Evolutionary conservation across 35 echinoderm and acorn worm genomes (phyloP), one percentile per base, ranked within the genome.

Genomic region (Hemicentrotus pulcherrimus): DNA sequence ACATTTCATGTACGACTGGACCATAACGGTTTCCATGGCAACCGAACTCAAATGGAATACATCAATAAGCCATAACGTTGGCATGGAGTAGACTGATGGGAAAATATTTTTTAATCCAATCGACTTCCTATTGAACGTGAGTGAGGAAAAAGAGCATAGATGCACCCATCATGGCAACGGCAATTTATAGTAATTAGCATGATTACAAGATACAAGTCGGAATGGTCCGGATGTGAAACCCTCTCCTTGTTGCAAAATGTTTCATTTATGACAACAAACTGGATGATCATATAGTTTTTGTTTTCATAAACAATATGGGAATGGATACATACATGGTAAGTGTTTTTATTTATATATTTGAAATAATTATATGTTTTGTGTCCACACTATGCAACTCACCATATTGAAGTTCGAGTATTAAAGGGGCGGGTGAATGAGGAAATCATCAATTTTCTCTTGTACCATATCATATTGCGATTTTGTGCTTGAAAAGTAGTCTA

Each of bases 281-380:
- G 65, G 19, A n/a, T 78, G 65, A 78, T 78, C 1, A 4, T n/a
- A 78, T 28, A 78, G 65, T 78, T n/a, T 28, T 22, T 28, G 65
- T 78, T 28, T 28, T 78, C 2, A 78, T 22, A 24, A 30, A 16
- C 65, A n/a, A 28, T 78, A 45, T 12, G 4, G 14, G 6, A 90
- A 90, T 90, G 88, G 88, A 90, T 32, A 90, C 7, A 90, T 90
- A 90, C 46, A 90, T 32, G 88, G 88, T 90, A 41, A 90, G 88
- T 90, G 0, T 41, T 90, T 5, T 5, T 35, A 35, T 90, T 33
- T 90, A 22, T 28, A n/a, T 78, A 1, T 41, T 41, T 41, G 35
- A 41, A 41, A 41, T 41, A 41, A 41, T 41, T 1, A 41, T 3
- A 41, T 41, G 35, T 41, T 41, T 3, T 41, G 35, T 41, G 35